Conservation (phyloP, 2,888 invertebrate species). For the Allacma fusca region DNA sequence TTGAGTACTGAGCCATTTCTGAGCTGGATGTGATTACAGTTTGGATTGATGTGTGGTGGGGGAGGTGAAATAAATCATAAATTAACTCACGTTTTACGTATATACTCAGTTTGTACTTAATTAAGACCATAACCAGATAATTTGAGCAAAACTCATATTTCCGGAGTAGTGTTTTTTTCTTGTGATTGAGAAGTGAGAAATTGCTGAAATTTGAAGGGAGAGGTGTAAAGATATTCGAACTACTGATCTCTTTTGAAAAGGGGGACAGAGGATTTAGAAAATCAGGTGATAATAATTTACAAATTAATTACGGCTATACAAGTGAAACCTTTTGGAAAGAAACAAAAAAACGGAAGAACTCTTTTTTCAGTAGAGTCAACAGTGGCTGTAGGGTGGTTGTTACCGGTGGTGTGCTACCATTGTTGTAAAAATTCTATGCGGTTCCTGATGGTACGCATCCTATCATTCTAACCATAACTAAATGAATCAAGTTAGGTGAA, state of each 20-base stretch:
- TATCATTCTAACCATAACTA: slow-evolving; percentile 5
- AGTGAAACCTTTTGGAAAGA: background rate
- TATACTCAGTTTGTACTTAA: no score
- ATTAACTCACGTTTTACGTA: no score
- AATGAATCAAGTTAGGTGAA: background rate
- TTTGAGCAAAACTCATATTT: no score
- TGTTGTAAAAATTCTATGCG: background rate
- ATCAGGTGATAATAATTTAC: background rate
- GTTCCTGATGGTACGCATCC: background rate
- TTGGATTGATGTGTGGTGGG: no score
- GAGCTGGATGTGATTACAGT: no score
- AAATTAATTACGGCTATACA: slow-evolving; percentile 1
- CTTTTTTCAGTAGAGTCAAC: background rate
- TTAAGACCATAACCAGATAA: no score
- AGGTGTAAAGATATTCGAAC: background rate
- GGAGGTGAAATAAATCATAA: no score
- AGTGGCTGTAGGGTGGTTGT: background rate
- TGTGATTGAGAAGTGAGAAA: no score
- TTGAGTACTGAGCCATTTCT: no score
- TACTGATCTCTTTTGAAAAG: background rate
- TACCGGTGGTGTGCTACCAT: background rate
- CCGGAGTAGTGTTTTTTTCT: no score
- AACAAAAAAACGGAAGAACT: background rate
- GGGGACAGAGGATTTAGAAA: background rate
- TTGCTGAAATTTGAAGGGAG: background rate